Conservation (phyloP, 2,797 vertebrate species). For the Artibeus lituratus region DNA sequence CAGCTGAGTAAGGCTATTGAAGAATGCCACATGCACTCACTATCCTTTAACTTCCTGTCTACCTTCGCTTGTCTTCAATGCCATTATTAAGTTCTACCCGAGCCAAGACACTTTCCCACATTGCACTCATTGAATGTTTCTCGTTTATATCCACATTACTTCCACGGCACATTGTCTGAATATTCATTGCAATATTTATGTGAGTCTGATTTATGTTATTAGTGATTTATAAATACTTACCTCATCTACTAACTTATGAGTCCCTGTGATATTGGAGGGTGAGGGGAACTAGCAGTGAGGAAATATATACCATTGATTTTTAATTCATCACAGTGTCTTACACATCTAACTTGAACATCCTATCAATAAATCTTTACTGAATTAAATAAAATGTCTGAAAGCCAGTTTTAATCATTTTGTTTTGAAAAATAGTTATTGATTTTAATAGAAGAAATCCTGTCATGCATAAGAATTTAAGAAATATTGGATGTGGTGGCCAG, state of each 20-base stretch:
- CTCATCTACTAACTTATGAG: background rate
- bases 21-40: background rate
- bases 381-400: background rate
- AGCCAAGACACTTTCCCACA: background rate
- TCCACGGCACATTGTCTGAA: background rate
- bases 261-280: background rate
- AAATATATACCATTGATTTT: background rate
- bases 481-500: background rate
- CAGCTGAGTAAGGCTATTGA: background rate
- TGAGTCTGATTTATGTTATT: background rate
- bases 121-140: background rate
- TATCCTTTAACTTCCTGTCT: background rate
- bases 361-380: slow-evolving; percentile 4
- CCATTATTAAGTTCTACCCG: background rate
- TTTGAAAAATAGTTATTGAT: background rate
- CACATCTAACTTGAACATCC: background rate
- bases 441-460: background rate
- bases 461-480: background rate
- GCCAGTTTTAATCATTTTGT: background rate
- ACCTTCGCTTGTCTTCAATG: background rate
- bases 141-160: background rate
- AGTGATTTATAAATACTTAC: background rate
- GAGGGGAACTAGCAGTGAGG: background rate
- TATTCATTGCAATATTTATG: background rate
- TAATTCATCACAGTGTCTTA: background rate